Percentiles rank a stretch among this genome's conserved stretches.
phyloP scores from a whole-genome alignment of 64 coral and sea anemone species.

The Montipora sp. region DNA sequence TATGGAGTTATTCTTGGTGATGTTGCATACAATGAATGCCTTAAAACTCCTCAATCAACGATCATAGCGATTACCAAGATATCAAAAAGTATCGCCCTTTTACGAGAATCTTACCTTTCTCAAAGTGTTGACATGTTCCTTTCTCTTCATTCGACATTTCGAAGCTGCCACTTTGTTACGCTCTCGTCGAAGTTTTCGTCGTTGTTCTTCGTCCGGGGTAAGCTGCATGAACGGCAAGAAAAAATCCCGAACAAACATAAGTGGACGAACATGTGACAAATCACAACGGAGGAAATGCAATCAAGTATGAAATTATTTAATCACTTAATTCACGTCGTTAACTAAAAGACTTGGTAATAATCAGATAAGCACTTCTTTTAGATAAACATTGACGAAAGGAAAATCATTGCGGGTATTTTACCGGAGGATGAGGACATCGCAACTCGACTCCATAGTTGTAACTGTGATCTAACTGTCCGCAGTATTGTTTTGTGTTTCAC shows the following conservation, averaged over 20 bases:
- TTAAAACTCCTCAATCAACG: too few relatives aligned
- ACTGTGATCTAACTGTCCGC: neutral
- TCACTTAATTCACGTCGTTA: constrained; percentile 30
- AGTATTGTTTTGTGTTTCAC: neutral
- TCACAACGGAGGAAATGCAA: constrained; percentile 4
- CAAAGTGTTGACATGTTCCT: constrained; percentile 87
- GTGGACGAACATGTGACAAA: neutral
- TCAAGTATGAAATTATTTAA: neutral
- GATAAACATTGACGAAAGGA: constrained; percentile 11
- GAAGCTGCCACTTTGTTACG: constrained; percentile 98
- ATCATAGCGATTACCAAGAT: too few relatives aligned
- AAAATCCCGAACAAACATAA: constrained; percentile 21
- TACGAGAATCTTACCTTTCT: constrained; percentile 63
- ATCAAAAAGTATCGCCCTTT: too few relatives aligned
- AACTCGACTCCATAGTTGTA: neutral
- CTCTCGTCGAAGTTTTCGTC: constrained; percentile 81
- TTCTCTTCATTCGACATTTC: constrained; percentile 96
- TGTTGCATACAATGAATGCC: too few relatives aligned
- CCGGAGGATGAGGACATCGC: neutral
- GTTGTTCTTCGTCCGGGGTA: constrained; percentile 70
- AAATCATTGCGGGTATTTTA: constrained; percentile 39
- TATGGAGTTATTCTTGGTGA: too few relatives aligned
- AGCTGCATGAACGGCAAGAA: constrained; percentile 73
- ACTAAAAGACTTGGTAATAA: neutral
- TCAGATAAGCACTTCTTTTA: constrained; percentile 28